phyloP scores from a whole-genome alignment of 2,113 vertebrate genomes.

The Tragulus kanchil region DNA sequence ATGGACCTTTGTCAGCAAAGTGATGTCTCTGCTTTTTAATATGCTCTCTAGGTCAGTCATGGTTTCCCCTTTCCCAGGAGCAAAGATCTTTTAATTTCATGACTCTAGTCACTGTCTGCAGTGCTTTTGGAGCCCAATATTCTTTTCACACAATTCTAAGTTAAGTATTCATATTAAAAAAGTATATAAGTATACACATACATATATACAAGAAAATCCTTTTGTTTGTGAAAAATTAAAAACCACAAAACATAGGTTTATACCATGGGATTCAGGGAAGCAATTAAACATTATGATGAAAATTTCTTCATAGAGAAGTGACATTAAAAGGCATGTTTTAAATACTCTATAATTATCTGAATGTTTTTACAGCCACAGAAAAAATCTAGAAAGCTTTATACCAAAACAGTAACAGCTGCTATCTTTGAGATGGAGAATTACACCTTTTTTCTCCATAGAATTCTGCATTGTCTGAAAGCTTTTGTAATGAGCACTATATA shows the following conservation, averaged over 20 bases:
- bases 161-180: conserved; percentile 7
- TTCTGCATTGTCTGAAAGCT: neutral
- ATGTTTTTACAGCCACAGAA: conserved; percentile 35
- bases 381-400: conserved; percentile 26
- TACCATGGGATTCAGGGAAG: neutral
- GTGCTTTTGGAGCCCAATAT: neutral
- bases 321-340: neutral
- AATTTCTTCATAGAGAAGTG: conserved; percentile 16
- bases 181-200: neutral
- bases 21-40: neutral
- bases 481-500: neutral
- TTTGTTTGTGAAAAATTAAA: neutral
- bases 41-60: neutral
- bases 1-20: neutral
- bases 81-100: neutral
- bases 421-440: conserved; percentile 3
- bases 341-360: neutral
- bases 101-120: neutral
- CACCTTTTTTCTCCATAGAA: neutral
- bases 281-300: neutral
- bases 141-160: neutral
- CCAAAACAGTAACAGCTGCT: neutral
- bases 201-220: neutral
- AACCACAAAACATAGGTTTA: neutral
- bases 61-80: neutral